phyloP scores from a whole-genome alignment of 2,888 invertebrate species.

The Anarsia innoxiella region DNA sequence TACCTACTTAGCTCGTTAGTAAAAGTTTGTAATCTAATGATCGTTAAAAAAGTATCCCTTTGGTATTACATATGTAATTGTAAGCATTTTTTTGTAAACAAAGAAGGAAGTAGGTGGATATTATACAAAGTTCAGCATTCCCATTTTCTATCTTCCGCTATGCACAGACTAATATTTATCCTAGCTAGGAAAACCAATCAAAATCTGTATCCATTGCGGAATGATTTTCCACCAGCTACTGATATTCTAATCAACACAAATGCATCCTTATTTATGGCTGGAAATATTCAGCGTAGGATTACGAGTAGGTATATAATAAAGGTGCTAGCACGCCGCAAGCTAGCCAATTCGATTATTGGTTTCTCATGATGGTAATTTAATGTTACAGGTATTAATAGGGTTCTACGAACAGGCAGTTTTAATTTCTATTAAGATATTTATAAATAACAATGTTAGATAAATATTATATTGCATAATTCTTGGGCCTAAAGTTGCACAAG shows the following conservation, averaged over 20 bases:
- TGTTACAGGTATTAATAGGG: no score
- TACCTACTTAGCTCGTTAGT: background rate
- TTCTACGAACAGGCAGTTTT: no score
- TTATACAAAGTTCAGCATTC: background rate
- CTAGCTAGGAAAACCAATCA: constrained; percentile 32
- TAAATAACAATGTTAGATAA: background rate
- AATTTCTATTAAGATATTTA: no score
- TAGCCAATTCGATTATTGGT: no score
- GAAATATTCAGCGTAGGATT: no score
- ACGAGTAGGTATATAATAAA: no score
- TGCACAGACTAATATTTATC: constrained; percentile 34
- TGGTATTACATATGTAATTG: background rate
- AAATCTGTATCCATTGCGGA: constrained; percentile 22
- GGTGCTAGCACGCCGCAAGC: no score
- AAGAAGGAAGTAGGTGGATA: background rate
- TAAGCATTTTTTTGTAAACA: background rate
- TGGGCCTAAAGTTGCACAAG: no score
- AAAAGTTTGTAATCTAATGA: background rate
- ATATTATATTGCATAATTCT: background rate
- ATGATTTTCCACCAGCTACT: background rate
- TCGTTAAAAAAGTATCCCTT: background rate
- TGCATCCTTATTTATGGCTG: background rate
- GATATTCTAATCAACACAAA: background rate
- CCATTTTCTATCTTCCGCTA: background rate
- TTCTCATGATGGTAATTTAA: no score